These are phyloP conservation scores for Andrena dorsata DNA, from an alignment of 2,888 invertebrate species.

Conservation along the genomic window DNA sequence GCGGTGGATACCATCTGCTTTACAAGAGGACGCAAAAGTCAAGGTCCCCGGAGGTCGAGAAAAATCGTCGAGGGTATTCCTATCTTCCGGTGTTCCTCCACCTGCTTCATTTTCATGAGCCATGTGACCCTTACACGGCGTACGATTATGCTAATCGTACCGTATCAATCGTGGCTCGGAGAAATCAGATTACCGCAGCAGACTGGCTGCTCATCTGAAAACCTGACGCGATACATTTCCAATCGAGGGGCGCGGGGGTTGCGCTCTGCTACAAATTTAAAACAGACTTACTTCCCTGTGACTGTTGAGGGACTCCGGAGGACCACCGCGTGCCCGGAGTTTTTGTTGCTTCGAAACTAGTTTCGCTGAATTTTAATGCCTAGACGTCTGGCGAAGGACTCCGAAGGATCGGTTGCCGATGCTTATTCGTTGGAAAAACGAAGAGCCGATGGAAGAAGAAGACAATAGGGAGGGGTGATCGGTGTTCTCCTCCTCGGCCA, in stretches of 20 bases:
- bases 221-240: too few species aligned
- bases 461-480: conserved; percentile 52
- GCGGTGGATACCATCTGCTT: background rate
- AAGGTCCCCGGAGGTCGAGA: background rate
- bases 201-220: too few species aligned
- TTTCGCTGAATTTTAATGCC: too few species aligned
- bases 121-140: background rate
- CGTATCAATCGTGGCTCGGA: conserved; percentile 15
- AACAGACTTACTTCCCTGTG: too few species aligned
- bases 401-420: background rate
- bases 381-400: background rate
- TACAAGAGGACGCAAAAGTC: background rate
- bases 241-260: too few species aligned
- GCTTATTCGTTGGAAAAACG: background rate
- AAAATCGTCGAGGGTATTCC: background rate
- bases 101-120: background rate
- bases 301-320: too few species aligned
- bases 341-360: background rate
- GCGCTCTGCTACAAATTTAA: too few species aligned
- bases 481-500: conserved; percentile 46
- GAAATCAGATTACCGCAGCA: too few species aligned
- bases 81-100: background rate
- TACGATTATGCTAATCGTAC: conserved; percentile 42
- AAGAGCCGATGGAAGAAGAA: conserved; percentile 26
- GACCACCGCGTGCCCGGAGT: too few species aligned